Base-by-base conservation (phyloP, 2,888 invertebrate species). In the Ophonus ardosiacus region DNA sequence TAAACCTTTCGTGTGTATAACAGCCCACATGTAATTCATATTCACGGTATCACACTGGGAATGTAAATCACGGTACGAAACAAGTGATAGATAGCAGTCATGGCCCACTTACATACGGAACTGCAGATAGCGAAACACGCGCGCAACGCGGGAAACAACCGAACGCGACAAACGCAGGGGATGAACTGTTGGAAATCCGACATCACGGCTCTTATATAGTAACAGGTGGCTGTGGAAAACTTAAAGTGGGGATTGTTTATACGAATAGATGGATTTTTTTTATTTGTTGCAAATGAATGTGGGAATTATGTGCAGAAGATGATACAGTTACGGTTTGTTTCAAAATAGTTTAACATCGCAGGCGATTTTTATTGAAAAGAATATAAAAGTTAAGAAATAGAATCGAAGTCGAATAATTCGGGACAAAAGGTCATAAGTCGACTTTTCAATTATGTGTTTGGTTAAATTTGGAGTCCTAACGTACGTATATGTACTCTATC, bases 61-160 rank as follows among this genome's bases (percentile, higher is more conserved):
- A 56, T 59, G 15, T 17, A 59, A 15, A 59, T 59, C 59, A 31
- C 31, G 31, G 31, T n/a, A n/a, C n/a, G 13, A 57, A 59, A 59
- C 18, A 59, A 18, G 7, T 59, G 59, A 59, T 15, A 7, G 8
- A 24, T 24, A 31, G 31, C 31, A 51, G 63, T 24, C 68, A n/a
- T 68, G 68, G 68, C 68, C 31, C 40, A 68, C 38, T 68, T 68
- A 68, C 68, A 68, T 65, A 65, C 65, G 65, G 1, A 65, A 65
- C 40, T 38, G 40, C 40, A 0, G 31, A 65, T 68, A 13, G 68
- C 65, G 65, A 65, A 65, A 65, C n/a, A 65, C 15, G n/a, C 31
- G 65, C 65, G 65, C 13, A 24, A 7, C 65, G 40, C 68, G 31
- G 31, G 40, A 38, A 38, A 15, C 68, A 15, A 21, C 10, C 63